Conservation (phyloP, 1,140 invertebrate genomes). For the Ceratosolen fusciceps region DNA sequence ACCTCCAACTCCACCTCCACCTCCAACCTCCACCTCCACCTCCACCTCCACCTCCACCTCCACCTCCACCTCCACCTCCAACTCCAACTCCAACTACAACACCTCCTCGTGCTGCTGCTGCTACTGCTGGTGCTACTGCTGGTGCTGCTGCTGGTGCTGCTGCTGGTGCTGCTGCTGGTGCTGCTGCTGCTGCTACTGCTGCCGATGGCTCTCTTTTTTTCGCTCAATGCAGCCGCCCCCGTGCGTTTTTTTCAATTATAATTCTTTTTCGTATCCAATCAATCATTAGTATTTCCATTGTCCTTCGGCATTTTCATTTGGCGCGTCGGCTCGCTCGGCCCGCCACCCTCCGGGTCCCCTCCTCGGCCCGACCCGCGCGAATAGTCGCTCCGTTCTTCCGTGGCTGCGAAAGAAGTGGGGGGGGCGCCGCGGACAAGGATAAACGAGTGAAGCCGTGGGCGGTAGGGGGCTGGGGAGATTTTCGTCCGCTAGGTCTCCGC, state of each 20-base stretch:
- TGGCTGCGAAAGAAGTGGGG: neutral
- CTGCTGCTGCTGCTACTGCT: neutral
- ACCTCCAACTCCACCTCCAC: slow-evolving; percentile 57
- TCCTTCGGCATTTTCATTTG: slow-evolving; percentile 73
- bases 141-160: too few species aligned
- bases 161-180: too few species aligned
- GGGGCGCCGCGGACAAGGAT: too few species aligned
- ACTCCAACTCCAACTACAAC: too few species aligned
- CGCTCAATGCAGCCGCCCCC: slow-evolving; percentile 50
- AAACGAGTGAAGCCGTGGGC: too few species aligned
- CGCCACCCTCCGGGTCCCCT: too few species aligned
- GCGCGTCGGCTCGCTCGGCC: slow-evolving; percentile 63
- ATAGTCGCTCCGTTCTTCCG: neutral
- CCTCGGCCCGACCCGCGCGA: too few species aligned
- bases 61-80: slow-evolving; percentile 10
- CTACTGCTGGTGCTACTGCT: neutral
- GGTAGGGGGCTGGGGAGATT: neutral
- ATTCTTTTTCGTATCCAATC: slow-evolving; percentile 74
- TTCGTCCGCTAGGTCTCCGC: neutral
- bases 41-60: slow-evolving; percentile 9
- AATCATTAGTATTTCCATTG: slow-evolving; percentile 74
- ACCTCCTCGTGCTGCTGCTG: too few species aligned
- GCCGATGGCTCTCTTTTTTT: slow-evolving; percentile 33
- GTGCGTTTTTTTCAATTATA: slow-evolving; percentile 73
- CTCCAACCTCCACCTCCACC: slow-evolving; percentile 61